Base-by-base conservation (phyloP, 1,140 invertebrate genomes). In the Papilio helenus region DNA sequence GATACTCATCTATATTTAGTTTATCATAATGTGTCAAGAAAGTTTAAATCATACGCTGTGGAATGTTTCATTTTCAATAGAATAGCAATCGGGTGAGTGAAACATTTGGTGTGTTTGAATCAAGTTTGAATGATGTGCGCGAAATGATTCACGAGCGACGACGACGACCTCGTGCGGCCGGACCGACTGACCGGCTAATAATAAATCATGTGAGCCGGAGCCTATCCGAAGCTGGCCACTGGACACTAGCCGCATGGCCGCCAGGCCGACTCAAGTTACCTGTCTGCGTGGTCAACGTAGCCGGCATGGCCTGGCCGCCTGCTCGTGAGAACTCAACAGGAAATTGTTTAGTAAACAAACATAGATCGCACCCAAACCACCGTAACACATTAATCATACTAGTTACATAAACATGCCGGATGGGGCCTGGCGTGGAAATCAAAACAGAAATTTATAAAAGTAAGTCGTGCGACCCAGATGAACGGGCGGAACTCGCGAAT, bases 311-410 rank as follows among this genome's bases (percentile, higher is more conserved):
- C 18, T n/a, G 26, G 61, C 26, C 3, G 61, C 26, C 61, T 18
- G 61, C 14, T 68, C 10, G 23, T 14, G 26, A 16, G 26, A 68
- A 29, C 26, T 29, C 26, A 29, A 68, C 61, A 29, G 61, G 61
- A 68, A 68, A 68, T 68, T 29, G 61, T 18, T 68, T 29, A 68
- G 61, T 34, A 68, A 68, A 68, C 61, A 68, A 29, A 16, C 23
- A 61, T 9, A 14, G 26, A 68, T 68, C 61, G 61, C 26, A 7
- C 26, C 61, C 14, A 34, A 68, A 68, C 23, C 26, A 68, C 4
- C 61, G 20, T 29, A 68, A 29, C 61, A 18, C 61, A 68, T 68
- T 68, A 68, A 29, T 29, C 12, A 68, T 16, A 29, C 51, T 55
- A 16, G 61, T 68, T 68, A 68, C 26, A 55, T 55, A 55, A 55